Evolutionary conservation across 2,113 vertebrate genomes (phyloP), one percentile per base, ranked within the genome.

Genomic region (Glaucomys volans): DNA sequence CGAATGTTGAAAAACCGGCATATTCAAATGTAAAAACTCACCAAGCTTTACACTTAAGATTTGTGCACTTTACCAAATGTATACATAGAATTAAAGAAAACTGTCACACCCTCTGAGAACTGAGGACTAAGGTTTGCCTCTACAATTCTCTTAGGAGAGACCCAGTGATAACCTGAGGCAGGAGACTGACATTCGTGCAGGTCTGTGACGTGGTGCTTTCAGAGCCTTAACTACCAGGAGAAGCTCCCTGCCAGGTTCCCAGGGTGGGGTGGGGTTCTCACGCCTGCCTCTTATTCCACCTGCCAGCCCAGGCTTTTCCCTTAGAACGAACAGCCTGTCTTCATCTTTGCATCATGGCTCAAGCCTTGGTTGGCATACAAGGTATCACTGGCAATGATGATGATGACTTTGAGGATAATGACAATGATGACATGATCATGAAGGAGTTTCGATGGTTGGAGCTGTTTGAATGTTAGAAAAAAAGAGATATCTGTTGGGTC

Each of bases 381-480:
- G 90, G 94, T 42, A 81, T n/a, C 69, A 66, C 1, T 69, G 81
- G 12, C 80, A 71, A 6, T 76, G 76, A 35, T 37, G 89, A 77
- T 81, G 91, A 28, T 42, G 69, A 30, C 35, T 76, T 5, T 22
- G 57, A 47, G 26, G 74, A 22, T 24, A 72, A n/a, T 13, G 77
- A 42, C 4, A 26, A 52, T 0, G 40, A 62, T 4, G 83, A 42
- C 77, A n/a, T 32, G 40, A 20, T 80, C 76, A 50, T 52, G 94
- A 83, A 92, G 75, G 42, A 87, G 62, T 16, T 62, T 57, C 76
- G 74, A 66, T 67, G 83, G 67, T 13, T 79, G 90, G 80, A 90
- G 40, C 92, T 92, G 40, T 94, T 18, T 92, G 72, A 83, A 72
- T 90, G 40, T 92, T 75, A 82, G 79, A 95, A 66, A 96, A 80